These are phyloP conservation scores for Aricia artaxerxes DNA, from an alignment of 2,888 invertebrate genomes.

Conservation along the genomic window DNA sequence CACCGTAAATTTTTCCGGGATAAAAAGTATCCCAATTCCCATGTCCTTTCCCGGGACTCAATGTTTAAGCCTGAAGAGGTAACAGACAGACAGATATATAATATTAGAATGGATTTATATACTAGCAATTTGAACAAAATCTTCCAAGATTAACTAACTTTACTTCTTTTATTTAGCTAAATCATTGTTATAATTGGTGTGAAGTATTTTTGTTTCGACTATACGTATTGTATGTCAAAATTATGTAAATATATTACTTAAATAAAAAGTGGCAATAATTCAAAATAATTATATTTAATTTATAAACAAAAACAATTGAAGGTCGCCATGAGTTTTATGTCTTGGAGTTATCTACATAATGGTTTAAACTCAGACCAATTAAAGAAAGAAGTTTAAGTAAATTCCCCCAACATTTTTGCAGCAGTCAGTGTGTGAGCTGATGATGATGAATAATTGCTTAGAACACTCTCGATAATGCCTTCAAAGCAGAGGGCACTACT, in stretches of 20 bases:
- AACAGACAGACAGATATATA: no score
- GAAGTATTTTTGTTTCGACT: constrained; percentile 9
- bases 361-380: background rate
- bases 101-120: background rate
- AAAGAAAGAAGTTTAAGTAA: background rate
- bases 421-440: background rate
- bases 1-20: no score
- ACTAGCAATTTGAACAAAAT: background rate
- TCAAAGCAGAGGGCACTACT: no score
- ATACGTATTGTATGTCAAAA: background rate
- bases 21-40: no score
- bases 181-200: constrained; percentile 9
- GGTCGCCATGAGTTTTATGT: background rate
- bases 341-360: background rate
- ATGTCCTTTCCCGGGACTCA: no score
- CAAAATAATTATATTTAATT: background rate
- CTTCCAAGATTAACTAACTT: background rate
- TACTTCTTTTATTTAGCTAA: constrained; percentile 11
- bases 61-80: no score
- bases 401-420: background rate
- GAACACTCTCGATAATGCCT: no score
- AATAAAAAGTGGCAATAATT: constrained; percentile 9
- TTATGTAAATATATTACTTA: background rate
- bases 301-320: constrained; percentile 16
- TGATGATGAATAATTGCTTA: background rate